A percentile compares a stretch with the other conserved stretches of the same genome.
phyloP scores from a whole-genome alignment of 2,888 invertebrate species.

The Phrixothrix hirtus region DNA sequence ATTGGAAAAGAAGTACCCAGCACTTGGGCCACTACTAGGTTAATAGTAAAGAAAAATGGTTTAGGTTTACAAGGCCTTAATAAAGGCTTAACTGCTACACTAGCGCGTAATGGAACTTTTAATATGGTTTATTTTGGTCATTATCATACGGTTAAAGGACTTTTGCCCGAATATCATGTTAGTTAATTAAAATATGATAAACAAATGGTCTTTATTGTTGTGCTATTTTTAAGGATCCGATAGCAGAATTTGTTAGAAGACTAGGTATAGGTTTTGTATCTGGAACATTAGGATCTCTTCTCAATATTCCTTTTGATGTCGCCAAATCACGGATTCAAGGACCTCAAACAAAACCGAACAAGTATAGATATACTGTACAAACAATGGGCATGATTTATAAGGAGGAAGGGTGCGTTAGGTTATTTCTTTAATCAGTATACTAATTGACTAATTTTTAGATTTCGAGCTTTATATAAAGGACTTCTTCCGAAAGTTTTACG shows the following conservation, averaged over 20 bases:
- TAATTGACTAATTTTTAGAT: conserved; percentile 65
- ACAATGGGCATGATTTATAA: conserved; percentile 75
- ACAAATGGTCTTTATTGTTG: not conserved
- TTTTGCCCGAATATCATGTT: conserved; percentile 68
- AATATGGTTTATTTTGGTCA: conserved; percentile 96
- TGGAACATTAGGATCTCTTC: conserved; percentile 82
- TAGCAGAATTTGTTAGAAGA: conserved; percentile 73
- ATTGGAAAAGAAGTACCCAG: conserved; percentile 68
- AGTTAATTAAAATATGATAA: conserved; percentile 36
- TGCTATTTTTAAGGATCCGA: conserved; percentile 62
- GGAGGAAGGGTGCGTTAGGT: conserved; percentile 80
- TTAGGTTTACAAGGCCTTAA: conserved; percentile 80
- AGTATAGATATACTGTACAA: conserved; percentile 76
- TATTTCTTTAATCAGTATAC: not conserved
- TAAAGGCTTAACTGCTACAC: conserved; percentile 86
- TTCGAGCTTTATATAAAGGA: conserved; percentile 88
- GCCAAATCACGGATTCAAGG: conserved; percentile 95
- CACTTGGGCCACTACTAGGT: conserved; percentile 77
- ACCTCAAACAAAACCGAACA: conserved; percentile 77
- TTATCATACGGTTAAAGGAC: conserved; percentile 87
- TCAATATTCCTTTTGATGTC: conserved; percentile 95
- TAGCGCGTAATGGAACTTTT: conserved; percentile 87
- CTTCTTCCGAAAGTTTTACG: conserved; percentile 87
- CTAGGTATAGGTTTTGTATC: conserved; percentile 84
- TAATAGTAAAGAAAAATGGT: conserved; percentile 77